Evolutionary conservation across 2,888 invertebrate species (phyloP).

Genomic region (Autographa pulchrina): DNA sequence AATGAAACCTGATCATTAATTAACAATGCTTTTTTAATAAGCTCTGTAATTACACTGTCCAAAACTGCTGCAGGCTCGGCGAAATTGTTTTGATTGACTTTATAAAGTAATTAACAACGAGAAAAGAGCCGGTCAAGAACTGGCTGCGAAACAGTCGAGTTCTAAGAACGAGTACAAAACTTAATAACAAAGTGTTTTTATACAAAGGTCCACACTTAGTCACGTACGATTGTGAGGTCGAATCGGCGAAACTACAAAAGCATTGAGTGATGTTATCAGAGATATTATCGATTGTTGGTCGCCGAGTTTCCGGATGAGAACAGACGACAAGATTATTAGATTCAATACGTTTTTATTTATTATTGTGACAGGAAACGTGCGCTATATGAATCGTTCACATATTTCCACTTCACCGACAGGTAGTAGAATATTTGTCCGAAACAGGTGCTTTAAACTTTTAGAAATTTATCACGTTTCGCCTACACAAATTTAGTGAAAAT

Average conservation of each 20-base stretch:
- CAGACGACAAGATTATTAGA: constrained; percentile 28
- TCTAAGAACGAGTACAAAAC: constrained; percentile 15
- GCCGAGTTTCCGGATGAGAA: constrained; percentile 10
- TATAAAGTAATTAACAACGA: constrained; percentile 66
- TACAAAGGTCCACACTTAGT: constrained; percentile 18
- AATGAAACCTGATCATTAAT: constrained; percentile 42
- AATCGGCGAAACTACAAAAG: constrained; percentile 23
- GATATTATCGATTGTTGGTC: constrained; percentile 16
- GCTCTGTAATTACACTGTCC: constrained; percentile 60
- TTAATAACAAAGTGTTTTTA: constrained; percentile 26
- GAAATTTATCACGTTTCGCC: constrained; percentile 67
- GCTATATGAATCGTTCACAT: constrained; percentile 36
- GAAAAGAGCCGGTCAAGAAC: constrained; percentile 50
- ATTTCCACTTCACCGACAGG: constrained; percentile 41
- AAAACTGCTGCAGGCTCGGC: constrained; percentile 55
- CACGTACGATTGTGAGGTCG: constrained; percentile 12
- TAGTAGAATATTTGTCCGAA: constrained; percentile 59
- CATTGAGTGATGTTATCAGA: constrained; percentile 28
- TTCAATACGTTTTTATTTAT: constrained; percentile 30
- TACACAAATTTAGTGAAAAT: constrained; percentile 69
- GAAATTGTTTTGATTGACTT: constrained; percentile 69
- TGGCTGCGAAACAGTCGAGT: constrained; percentile 35
- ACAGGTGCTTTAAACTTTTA: constrained; percentile 64
- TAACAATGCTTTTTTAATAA: constrained; percentile 53
- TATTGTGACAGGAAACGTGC: constrained; percentile 7